A percentile compares a stretch with the other conserved stretches of the same genome.
Conservation (phyloP, 1,140 invertebrate genomes). For the Orius laevigatus region DNA sequence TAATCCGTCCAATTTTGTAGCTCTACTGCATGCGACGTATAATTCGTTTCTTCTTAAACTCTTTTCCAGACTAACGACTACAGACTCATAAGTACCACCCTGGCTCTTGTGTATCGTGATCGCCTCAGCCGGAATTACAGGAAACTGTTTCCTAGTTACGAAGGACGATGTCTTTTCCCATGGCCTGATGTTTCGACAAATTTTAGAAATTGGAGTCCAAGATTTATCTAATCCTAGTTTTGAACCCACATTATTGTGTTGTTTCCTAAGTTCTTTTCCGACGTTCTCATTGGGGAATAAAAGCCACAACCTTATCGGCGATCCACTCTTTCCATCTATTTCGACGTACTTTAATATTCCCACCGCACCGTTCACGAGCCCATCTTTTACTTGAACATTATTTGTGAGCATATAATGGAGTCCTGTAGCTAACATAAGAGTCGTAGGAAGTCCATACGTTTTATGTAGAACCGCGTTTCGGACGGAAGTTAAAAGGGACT, state of each 20-base stretch:
- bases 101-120: too few relatives aligned
- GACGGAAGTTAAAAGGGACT: too few relatives aligned
- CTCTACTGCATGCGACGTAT: constrained; percentile 25
- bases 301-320: constrained; percentile 1
- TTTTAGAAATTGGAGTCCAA: constrained; percentile 8
- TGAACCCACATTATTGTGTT: not conserved
- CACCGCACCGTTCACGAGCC: too few relatives aligned
- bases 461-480: too few relatives aligned
- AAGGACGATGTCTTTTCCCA: too few relatives aligned
- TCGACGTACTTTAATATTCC: too few relatives aligned
- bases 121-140: constrained; percentile 20
- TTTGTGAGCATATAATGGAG: too few relatives aligned
- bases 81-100: constrained; percentile 24
- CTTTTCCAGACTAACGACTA: constrained; percentile 23
- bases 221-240: not conserved
- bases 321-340: too few relatives aligned
- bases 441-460: too few relatives aligned
- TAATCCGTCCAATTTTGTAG: constrained; percentile 23
- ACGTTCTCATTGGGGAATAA: constrained; percentile 1
- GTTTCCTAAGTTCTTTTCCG: constrained; percentile 2
- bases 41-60: constrained; percentile 21
- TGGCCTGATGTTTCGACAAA: constrained; percentile 19
- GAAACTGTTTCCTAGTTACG: constrained; percentile 20
- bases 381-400: too few relatives aligned
- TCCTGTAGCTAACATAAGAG: too few relatives aligned